These are phyloP conservation scores for Taenioides sp. DNA, from an alignment of 2,797 vertebrate species.

Conservation along the genomic window DNA sequence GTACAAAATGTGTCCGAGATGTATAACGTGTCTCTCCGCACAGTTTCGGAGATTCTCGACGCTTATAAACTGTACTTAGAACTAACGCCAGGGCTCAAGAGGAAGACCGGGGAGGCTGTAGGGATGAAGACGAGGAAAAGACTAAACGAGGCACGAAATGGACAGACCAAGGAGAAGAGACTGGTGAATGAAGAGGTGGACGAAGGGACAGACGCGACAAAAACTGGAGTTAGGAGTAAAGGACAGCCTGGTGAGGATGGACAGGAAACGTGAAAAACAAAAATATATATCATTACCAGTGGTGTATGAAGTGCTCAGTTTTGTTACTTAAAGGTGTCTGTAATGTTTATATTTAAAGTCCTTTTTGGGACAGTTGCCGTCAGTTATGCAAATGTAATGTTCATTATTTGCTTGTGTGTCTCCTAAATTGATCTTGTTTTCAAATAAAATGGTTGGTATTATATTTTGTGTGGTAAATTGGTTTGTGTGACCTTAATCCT, in stretches of 20 bases:
- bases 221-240: not conserved
- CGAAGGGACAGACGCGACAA: not conserved
- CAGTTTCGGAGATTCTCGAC: not conserved
- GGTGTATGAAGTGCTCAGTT: too few species aligned
- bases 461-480: too few species aligned
- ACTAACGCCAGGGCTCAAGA: not conserved
- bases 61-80: not conserved
- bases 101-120: not conserved
- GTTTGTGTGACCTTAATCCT: too few species aligned
- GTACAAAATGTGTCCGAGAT: not conserved
- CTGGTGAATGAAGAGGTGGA: not conserved
- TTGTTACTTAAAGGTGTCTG: too few species aligned
- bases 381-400: too few species aligned
- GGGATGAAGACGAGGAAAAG: not conserved
- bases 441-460: too few species aligned
- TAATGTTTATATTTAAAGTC: not conserved
- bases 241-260: not conserved
- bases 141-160: not conserved
- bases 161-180: not conserved
- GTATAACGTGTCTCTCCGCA: not conserved
- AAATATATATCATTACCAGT: not conserved
- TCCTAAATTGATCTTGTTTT: too few species aligned
- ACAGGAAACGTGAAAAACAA: not conserved
- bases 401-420: too few species aligned
- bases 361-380: too few species aligned